Evolutionary conservation across 2,888 invertebrate species (phyloP), one percentile per base, ranked within the genome.

Genomic region (Onthophagus sagittarius): DNA sequence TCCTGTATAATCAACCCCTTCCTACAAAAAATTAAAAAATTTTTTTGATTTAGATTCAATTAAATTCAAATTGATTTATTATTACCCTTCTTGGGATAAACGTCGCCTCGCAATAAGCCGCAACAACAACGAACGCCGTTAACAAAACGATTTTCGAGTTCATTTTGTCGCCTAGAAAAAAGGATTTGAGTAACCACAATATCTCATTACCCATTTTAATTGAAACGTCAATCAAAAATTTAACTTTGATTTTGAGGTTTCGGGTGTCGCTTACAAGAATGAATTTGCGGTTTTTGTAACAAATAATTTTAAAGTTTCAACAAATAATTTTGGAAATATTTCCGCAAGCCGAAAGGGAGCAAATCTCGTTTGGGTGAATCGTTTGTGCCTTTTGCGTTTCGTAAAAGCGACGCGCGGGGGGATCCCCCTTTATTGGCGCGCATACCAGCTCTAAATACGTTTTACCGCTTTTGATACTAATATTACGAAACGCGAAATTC

Each of bases 51-150:
- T 14, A 63, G 63, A 15, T 1, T 63, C 7, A 63, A n/a, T 63
- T 15, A 62, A 62, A 6, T n/a, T n/a, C n/a, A 13, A 11, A 0
- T 5, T 62, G 32, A 71, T n/a, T n/a, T n/a, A 53, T 14, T 70
- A 33, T 70, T 79, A 84, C 82, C 77, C 82, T 80, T 77, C 81
- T 83, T 14, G 82, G 82, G 39, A 83, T 76, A 73, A 81, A 82
- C 15, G 80, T 77, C 63, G 79, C 77, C 69, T 79, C 78, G 1
- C 79, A 23, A 69, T 71, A 32, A 67, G 31, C 67, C 65, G 67
- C 39, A 11, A 72, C 15, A n/a, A 72, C 64, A 5, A 33, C 72
- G 14, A 64, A 31, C 6, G 64, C 72, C 15, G 33, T 15, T 23
- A 67, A 31, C 31, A 31, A n/a, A n/a, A 13, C n/a, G 32, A 23